Evolutionary conservation across 2,113 vertebrate genomes (phyloP), one percentile per base, ranked within the genome.

Genomic region (Himantopus leucocephalus): DNA sequence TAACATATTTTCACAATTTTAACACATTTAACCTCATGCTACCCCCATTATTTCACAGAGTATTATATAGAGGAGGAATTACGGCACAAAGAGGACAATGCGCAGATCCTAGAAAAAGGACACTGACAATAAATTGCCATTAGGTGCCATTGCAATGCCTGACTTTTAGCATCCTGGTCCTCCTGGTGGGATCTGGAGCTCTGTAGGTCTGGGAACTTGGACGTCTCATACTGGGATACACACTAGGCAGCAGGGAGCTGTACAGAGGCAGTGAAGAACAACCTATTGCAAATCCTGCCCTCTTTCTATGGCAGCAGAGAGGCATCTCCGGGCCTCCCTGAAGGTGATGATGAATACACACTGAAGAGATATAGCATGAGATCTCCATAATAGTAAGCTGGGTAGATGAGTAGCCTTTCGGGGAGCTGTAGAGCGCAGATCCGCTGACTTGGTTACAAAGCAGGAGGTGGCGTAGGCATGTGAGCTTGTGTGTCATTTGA

Each of bases 201-300:
- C 35, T 52, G 14, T 35, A 1, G 0, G 4, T 56, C 26, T 59
- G 18, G 24, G 24, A 2, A 4, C 59, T 70, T 37, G 34, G 13
- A 34, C 27, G 16, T 15, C 35, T 91, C 30, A 8, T 18, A 18
- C 39, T 30, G 12, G 5, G 18, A 53, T 12, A 10, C 56, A n/a
- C 20, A 23, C 32, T 24, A 50, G 48, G 12, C 43, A 75, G 53
- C 22, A 75, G 67, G 29, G 14, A 92, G 29, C 20, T 48, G 50
- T 37, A 41, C 20, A 32, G 23, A 45, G 15, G 9, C 39, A 82
- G 64, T 24, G 47, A 75, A 71, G 1, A 85, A 30, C 20, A 81
- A 59, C 20, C 9, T 41, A 16, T 16, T 81, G 53, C 78, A 63
- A 63, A 75, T 45, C 27, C 66, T 78, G 37, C 22, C 32, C 29